Conservation (phyloP, 1,140 invertebrate genomes). For the Ditylenchus dipsaci region DNA sequence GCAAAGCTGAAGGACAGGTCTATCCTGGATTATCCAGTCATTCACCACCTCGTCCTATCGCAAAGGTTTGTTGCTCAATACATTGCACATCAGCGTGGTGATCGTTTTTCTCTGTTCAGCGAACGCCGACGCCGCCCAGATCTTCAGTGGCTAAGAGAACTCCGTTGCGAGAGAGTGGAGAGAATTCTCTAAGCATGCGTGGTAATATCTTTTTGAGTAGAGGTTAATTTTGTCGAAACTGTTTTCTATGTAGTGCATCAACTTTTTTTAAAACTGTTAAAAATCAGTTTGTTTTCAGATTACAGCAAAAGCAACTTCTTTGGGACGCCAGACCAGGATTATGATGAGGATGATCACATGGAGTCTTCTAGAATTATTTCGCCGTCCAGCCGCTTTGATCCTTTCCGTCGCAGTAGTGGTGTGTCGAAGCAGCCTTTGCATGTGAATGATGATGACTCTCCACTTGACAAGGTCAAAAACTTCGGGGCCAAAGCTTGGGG, state of each 20-base stretch:
- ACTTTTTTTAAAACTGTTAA: not conserved
- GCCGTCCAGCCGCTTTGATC: slow-evolving; percentile 13
- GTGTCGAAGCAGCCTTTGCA: not conserved
- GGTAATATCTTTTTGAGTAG: slow-evolving; percentile 8
- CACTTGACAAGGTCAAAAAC: slow-evolving; percentile 26
- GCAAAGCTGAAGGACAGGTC: not conserved
- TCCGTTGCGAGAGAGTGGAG: slow-evolving; percentile 10
- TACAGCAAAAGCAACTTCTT: not conserved
- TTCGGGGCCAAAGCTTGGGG: slow-evolving; percentile 15
- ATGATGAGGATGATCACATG: slow-evolving; percentile 37
- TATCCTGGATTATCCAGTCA: not conserved
- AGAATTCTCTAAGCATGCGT: not conserved
- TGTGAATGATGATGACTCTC: slow-evolving; percentile 1
- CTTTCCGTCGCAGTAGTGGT: not conserved
- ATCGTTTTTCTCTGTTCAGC: not conserved
- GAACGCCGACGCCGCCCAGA: slow-evolving; percentile 29
- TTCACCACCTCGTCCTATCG: not conserved
- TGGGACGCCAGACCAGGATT: slow-evolving; percentile 14
- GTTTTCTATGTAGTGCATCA: not conserved
- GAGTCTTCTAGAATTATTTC: slow-evolving; percentile 37
- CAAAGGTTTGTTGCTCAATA: slow-evolving; percentile 1
- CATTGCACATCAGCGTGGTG: too few relatives aligned
- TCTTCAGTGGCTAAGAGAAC: slow-evolving; percentile 7
- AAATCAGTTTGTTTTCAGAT: not conserved
- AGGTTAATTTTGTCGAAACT: slow-evolving; percentile 7